Evolutionary conservation across 2,113 vertebrate species (phyloP), one percentile per base, ranked within the genome.

Genomic region (Microtus montanus): DNA sequence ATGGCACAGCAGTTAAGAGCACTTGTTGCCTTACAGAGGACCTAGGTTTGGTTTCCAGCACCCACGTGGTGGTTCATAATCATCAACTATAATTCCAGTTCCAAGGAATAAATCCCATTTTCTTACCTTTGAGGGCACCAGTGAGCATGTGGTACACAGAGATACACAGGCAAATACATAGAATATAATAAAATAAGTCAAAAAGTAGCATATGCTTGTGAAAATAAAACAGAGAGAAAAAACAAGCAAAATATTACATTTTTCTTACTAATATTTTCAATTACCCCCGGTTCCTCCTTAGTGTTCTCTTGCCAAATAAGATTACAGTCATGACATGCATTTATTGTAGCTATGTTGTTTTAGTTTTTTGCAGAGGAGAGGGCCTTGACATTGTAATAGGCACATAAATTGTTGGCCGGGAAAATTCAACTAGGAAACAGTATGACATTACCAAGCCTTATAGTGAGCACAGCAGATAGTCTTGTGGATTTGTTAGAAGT

Each of bases 171-270:
- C 80, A 41, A 63, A 83, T n/a, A 63, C 80, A 63, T 61, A 82
- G 28, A 82, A 38, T 54, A 24, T 80, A 80, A 80, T 82, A 38
- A 61, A 38, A 15, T 41, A 63, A 28, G 38, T 41, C 41, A 11
- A 79, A 63, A 91, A 92, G 30, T 63, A 64, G 54, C 49, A 71
- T 20, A 14, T 87, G 35, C 38, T 92, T 66, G 75, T 10, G 54
- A 61, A 82, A 83, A 61, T 82, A 82, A 96, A 94, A 77, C 24
- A 71, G 24, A 75, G 79, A 73, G 54, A 61, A 15, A 44, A n/a
- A 49, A 30, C 17, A n/a, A 41, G 19, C 30, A 79, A 82, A 82
- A 7, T 12, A 61, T 41, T 41, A 54, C 11, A 14, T 28, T 44
- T 89, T 82, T 64, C 49, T 64, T 47, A 94, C 33, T 7, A 35